Base-by-base conservation (phyloP, 2,797 vertebrate species). In the Lophius americanus region DNA sequence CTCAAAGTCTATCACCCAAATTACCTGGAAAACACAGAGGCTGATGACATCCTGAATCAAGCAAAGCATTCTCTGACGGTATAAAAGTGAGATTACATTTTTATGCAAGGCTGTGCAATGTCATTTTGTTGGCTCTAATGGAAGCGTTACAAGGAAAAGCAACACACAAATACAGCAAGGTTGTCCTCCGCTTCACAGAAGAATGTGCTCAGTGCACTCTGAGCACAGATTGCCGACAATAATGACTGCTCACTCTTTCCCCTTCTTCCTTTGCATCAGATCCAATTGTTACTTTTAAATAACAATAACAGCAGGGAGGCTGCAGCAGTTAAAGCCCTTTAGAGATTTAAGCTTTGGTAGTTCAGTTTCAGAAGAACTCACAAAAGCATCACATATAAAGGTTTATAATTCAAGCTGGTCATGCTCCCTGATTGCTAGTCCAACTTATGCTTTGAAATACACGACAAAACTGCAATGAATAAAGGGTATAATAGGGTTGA, bases 1-100 rank as follows among this genome's bases (percentile, higher is more conserved):
- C 76, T 86, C 84, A 83, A 76, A 75, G 83, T 83, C 81, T 78
- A 72, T 87, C 82, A 76, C 73, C 69, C 59, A 86, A 84, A 90
- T 82, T 83, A 84, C 71, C 75, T 46, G 53, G 74, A 79, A 77
- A 76, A 75, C 69, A 72, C 67, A 76, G 67, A 78, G 69, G 75
- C 73, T 76, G 77, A 84, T 78, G 76, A 77, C 33, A 39, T 70
- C 64, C 68, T 69, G 78, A 73, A 86, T 84, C 73, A 84, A 75
- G 58, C 50, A 39, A 64, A 75, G 73, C 64, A 55, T 73, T 70
- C 50, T 42, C 59, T 68, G 48, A 79, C 74, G 54, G 47, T 47
- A 50, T 74, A 64, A 79, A 75, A 61, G 60, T 65, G 60, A 81
- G 44, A 88, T 83, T 73, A 76, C 49, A 54, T 78, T 78, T 77